A percentile compares a stretch with the other conserved stretches of the same genome.
These are phyloP conservation scores for Budorcas taxicolor DNA, from an alignment of 2,113 vertebrate species.

Conservation along the genomic window DNA sequence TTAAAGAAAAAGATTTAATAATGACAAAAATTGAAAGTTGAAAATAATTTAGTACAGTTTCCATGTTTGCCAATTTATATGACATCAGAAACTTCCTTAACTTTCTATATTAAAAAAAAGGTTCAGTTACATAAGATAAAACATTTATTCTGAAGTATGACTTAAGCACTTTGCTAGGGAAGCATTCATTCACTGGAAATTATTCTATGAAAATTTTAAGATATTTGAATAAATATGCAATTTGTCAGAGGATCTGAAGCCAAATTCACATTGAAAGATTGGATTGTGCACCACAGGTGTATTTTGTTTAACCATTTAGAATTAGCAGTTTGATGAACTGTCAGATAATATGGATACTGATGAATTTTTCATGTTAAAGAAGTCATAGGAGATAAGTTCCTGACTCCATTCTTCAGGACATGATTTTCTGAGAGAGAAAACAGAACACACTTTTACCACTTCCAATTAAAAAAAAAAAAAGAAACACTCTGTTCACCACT, in stretches of 20 bases:
- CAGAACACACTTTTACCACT: conserved; percentile 44
- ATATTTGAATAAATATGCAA: conserved; percentile 71
- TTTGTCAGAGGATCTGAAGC: conserved; percentile 57
- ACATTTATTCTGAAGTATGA: conserved; percentile 58
- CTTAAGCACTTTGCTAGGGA: conserved; percentile 52
- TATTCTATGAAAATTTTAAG: conserved; percentile 61
- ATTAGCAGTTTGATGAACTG: conserved; percentile 70
- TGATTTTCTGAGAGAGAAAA: conserved; percentile 41
- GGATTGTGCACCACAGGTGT: conserved; percentile 56
- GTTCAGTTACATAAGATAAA: conserved; percentile 50
- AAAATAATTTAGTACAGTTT: background rate
- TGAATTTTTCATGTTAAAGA: conserved; percentile 73
- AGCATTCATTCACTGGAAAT: conserved; percentile 26
- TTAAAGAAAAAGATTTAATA: background rate
- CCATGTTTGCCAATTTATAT: conserved; percentile 47
- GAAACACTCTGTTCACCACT: background rate
- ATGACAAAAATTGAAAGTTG: background rate
- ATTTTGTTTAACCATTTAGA: conserved; percentile 61
- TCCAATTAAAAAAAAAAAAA: conserved; percentile 8
- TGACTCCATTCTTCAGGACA: conserved; percentile 54
- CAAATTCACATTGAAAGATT: conserved; percentile 63
- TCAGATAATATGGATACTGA: conserved; percentile 59
- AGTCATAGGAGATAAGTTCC: conserved; percentile 62
- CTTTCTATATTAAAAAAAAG: conserved; percentile 24
- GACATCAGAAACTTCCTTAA: conserved; percentile 32